Base-by-base conservation (phyloP, 1,140 invertebrate species). In the Meteorus sp. region DNA sequence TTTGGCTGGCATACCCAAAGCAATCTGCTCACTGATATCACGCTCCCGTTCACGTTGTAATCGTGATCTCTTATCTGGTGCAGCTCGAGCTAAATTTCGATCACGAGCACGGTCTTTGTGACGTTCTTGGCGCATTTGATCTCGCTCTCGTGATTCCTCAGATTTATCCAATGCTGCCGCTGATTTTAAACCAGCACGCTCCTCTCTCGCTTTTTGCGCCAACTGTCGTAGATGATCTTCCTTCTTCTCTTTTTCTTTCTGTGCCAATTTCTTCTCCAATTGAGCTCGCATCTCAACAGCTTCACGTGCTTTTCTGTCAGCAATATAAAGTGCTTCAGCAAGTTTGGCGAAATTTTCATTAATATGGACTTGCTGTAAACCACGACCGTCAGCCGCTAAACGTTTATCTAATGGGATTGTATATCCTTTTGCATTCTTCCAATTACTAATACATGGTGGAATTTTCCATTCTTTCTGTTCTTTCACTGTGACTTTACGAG, bases 391-490 rank as follows among this genome's bases (percentile, higher is more conserved):
- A 9, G 97, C 97, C 1, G 97, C 98, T 64, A 99, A 81, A 67
- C 98, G 88, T 82, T 99, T 99, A 77, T 99, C 97, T 59, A 99
- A 79, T 0, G 97, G 97, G 71, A 99, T 98, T 0, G 97, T 99
- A 81, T 98, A 99, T 71, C 95, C 93, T 85, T 95, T 98, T 2
- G 96, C 93, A 76, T 99, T 99, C 79, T 99, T 99, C 97, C 97
- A 99, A 73, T 99, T 99, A 9, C 94, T 97, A 62, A 99, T 98
- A 73, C 97, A 99, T 0, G 98, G 98, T 13, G 98, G 98, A 67
- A 99, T 98, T 81, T 99, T 99, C 98, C 98, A 99, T 78, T 99
- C 97, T 62, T 97, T 92, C 74, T 99, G 97, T 76, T 99, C 97
- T 77, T 98, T 98, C 0, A 97, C 95, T 3, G 97, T 98, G 0